Percentiles rank a stretch among this genome's conserved stretches.
These are phyloP conservation scores for Chaetoderma sp. DNA, from an alignment of 2,888 invertebrate species.

Conservation along the genomic window DNA sequence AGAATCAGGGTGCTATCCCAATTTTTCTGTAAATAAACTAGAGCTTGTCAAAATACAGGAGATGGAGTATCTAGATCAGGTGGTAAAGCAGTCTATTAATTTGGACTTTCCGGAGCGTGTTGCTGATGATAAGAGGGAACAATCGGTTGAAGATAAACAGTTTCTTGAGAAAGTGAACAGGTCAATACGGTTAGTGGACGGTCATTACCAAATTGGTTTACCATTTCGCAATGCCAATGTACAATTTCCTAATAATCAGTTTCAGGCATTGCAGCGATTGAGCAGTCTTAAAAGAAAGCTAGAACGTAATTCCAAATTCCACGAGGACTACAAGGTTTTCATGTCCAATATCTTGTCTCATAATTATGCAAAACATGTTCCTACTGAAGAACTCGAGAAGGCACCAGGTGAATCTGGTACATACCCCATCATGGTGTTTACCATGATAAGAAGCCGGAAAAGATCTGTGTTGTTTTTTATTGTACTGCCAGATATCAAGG, in stretches of 20 bases:
- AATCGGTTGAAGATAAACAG: slow-evolving; percentile 22
- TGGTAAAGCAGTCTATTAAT: slow-evolving; percentile 19
- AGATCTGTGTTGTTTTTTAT: too few relatives aligned
- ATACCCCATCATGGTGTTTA: too few relatives aligned
- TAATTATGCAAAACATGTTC: too few relatives aligned
- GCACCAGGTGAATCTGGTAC: too few relatives aligned
- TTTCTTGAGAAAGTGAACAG: slow-evolving; percentile 14
- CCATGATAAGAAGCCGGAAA: too few relatives aligned
- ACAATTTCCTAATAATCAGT: slow-evolving; percentile 3
- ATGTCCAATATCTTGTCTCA: too few relatives aligned
- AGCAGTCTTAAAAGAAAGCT: slow-evolving; percentile 1
- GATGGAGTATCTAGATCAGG: not conserved
- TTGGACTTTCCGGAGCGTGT: slow-evolving; percentile 27
- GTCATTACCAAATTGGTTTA: slow-evolving; percentile 15
- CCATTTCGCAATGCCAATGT: slow-evolving; percentile 7
- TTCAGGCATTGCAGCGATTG: slow-evolving; percentile 3
- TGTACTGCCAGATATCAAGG: too few relatives aligned
- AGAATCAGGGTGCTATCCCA: too few relatives aligned
- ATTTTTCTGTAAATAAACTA: slow-evolving; percentile 6
- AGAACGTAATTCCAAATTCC: too few relatives aligned
- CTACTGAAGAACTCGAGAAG: too few relatives aligned
- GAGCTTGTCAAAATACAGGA: not conserved
- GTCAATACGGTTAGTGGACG: slow-evolving; percentile 19
- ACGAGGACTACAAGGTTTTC: too few relatives aligned
- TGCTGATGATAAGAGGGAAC: slow-evolving; percentile 21